Percentiles rank a stretch among this genome's conserved stretches.
phyloP scores from a whole-genome alignment of 2,113 vertebrate species.

The Xerus inauris region DNA sequence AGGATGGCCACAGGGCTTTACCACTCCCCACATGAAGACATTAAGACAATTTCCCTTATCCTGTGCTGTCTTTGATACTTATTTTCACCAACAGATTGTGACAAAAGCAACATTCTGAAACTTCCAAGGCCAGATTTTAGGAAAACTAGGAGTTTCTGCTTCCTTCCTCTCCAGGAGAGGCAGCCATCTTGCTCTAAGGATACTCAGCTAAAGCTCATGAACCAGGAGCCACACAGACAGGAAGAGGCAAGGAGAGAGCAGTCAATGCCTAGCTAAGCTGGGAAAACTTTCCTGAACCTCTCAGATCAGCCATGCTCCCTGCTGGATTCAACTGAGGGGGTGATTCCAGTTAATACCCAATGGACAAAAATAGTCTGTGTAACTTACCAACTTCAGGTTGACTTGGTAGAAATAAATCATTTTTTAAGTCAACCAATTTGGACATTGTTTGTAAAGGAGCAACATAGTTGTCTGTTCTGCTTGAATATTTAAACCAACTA shows the following conservation, averaged over 20 bases:
- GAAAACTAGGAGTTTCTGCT: background rate
- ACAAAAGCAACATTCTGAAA: background rate
- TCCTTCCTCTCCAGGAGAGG: background rate
- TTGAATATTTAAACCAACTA: background rate
- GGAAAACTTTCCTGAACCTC: background rate
- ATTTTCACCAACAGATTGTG: background rate
- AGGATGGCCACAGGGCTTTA: background rate
- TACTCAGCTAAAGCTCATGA: background rate
- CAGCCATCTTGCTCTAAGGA: background rate
- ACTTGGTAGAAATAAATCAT: background rate
- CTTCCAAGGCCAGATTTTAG: background rate
- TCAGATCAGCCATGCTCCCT: background rate
- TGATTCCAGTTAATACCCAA: too few species aligned
- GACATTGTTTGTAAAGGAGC: background rate
- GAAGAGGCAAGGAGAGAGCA: background rate
- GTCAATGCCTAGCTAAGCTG: fast-evolving
- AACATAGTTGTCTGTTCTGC: background rate
- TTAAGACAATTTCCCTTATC: background rate
- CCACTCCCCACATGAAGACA: background rate
- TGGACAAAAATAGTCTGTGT: background rate
- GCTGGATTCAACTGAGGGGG: background rate
- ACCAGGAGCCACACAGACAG: too few species aligned
- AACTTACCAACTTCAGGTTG: background rate
- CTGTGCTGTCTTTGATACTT: background rate
- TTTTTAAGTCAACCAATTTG: background rate